phyloP scores from a whole-genome alignment of 2,113 vertebrate species.

The Mobula birostris region DNA sequence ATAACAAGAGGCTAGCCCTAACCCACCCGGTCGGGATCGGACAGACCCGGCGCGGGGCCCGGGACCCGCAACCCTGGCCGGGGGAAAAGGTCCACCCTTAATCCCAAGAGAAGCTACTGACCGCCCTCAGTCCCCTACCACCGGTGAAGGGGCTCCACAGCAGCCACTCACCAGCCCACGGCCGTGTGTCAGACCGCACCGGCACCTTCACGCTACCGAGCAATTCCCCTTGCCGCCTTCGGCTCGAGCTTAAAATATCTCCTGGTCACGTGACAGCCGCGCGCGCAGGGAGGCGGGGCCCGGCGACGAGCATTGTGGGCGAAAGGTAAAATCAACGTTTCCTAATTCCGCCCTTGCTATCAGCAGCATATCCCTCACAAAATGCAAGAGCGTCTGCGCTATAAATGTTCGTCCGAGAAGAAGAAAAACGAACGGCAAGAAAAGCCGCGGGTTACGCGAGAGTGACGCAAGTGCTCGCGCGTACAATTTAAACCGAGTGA shows the following conservation, averaged over 20 bases:
- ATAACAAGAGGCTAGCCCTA: not conserved
- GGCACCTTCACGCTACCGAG: not conserved
- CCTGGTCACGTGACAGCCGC: not conserved
- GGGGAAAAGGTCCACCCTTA: no score
- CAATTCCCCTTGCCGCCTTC: constrained; percentile 10
- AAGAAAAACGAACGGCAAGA: no score
- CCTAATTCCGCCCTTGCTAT: not conserved
- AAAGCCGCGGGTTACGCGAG: not conserved
- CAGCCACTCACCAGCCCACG: constrained; percentile 24
- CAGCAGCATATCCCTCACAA: not conserved
- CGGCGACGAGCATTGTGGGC: not conserved
- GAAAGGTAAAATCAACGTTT: not conserved
- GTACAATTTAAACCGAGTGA: not conserved
- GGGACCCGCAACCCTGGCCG: no score
- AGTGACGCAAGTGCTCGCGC: not conserved
- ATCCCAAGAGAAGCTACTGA: not conserved
- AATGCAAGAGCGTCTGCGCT: no score
- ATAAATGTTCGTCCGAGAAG: no score
- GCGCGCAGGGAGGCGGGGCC: not conserved
- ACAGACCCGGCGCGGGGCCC: no score
- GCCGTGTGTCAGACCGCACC: constrained; percentile 38
- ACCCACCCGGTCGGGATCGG: not conserved
- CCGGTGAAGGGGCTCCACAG: not conserved
- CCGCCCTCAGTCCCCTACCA: not conserved
- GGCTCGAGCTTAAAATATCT: not conserved